Conservation (phyloP, 2,888 invertebrate species). For the Apamea monoglypha region DNA sequence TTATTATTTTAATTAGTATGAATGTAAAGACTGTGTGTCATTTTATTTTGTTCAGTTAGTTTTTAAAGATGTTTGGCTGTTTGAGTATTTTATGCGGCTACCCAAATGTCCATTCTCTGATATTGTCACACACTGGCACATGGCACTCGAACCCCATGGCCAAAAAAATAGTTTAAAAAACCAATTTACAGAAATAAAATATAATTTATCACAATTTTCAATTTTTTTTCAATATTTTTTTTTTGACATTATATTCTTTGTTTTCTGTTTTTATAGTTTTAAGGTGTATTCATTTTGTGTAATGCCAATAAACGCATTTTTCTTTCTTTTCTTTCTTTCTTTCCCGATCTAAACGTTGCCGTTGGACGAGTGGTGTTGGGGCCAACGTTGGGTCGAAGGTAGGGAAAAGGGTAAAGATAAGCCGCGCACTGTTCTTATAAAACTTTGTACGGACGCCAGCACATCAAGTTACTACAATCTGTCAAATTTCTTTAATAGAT, state of each 20-base stretch:
- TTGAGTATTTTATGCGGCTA: background rate
- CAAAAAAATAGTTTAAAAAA: no score
- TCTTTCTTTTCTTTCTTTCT: no score
- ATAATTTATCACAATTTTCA: background rate
- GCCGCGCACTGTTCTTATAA: background rate
- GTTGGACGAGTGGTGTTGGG: background rate
- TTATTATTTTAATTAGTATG: background rate
- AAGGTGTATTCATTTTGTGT: no score
- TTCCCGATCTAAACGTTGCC: no score
- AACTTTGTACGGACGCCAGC: no score
- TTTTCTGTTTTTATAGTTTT: no score
- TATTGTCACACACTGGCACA: background rate
- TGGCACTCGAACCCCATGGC: no score
- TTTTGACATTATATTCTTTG: no score
- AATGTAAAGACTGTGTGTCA: background rate
- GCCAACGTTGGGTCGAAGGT: background rate
- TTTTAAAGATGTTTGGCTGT: background rate
- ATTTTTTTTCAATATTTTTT: no score
- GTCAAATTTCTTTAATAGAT: no score
- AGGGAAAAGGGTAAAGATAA: background rate
- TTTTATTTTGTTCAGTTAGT: background rate
- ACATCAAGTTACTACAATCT: no score
- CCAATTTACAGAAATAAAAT: background rate
- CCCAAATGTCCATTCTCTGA: background rate
- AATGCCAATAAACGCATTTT: no score